Base-by-base conservation (phyloP, 2,888 invertebrate species). In the Galeruca laticollis region DNA sequence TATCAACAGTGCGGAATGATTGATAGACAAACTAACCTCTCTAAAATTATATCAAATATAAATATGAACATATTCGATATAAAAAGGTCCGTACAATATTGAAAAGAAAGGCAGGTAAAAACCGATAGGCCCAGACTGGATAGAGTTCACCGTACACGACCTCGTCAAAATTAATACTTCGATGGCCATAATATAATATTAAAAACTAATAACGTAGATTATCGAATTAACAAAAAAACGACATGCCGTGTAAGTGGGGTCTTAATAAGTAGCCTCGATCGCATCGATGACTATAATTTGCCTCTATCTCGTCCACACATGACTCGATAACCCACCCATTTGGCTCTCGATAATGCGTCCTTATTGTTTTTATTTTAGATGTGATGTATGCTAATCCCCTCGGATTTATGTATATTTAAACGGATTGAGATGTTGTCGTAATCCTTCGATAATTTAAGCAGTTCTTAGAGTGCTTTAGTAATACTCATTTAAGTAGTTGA, bases 271-370 rank as follows among this genome's bases (percentile, higher is more conserved):
- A 82, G 83, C 83, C 82, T 82, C 81, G 80, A 77, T 75, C 70
- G 79, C 73, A 77, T 76, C 77, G 83, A 85, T 85, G 79, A 84
- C 85, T 84, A 81, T 85, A 84, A 85, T 85, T 84, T 84, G 77
- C 79, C 77, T 79, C 78, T 81, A 82, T 82, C 81, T 80, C 80
- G 78, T 82, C 81, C 82, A 82, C 81, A 82, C 78, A 81, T 81
- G 80, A 80, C 79, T 80, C 78, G 80, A 79, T 83, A 81, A 81
- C 80, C 82, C 80, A 79, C 79, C 81, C 79, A 81, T 82, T 82
- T 77, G 74, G 76, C 78, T 78, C 79, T 78, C 77, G 79, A 81
- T 80, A 81, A 81, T 80, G 52, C 68, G 60, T 63, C 70, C 70
- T 68, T 68, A 70, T 67, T 70, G 70, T 70, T 68, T 59, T 65